Percentiles rank a stretch among this genome's conserved stretches.
These are phyloP conservation scores for Trichomalopsis sarcophagae DNA, from an alignment of 1,140 invertebrate genomes.

Conservation along the genomic window DNA sequence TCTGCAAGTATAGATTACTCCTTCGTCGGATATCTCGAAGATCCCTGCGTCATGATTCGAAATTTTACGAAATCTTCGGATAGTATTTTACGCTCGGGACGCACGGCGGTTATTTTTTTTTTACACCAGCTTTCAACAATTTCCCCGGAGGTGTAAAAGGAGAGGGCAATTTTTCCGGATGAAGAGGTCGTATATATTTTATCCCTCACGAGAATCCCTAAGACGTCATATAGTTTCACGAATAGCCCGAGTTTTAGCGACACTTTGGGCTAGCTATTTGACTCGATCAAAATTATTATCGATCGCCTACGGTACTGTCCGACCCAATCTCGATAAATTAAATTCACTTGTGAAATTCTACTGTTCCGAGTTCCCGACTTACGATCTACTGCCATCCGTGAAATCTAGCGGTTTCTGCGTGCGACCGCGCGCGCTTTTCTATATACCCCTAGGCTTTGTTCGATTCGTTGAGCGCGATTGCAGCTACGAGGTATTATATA, in stretches of 20 bases:
- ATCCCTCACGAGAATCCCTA: not conserved
- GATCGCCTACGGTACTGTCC: not conserved
- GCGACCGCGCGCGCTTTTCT: no score
- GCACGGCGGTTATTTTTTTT: not conserved
- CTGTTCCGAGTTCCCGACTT: no score
- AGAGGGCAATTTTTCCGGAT: not conserved
- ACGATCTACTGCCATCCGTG: no score
- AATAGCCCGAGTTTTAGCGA: not conserved
- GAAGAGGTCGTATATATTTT: not conserved
- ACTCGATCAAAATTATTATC: not conserved
- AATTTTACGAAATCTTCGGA: no score
- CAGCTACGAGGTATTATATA: not conserved
- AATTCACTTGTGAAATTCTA: not conserved
- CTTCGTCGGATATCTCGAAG: no score
- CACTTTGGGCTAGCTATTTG: not conserved
- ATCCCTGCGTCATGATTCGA: no score
- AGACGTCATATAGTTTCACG: not conserved
- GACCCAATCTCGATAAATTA: not conserved
- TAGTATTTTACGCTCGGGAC: no score
- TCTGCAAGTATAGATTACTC: no score
- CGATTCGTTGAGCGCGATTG: no score
- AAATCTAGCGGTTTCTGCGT: no score
- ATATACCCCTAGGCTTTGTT: no score
- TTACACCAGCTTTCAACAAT: not conserved
- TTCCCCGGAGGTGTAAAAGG: not conserved